Conservation (phyloP, 2,888 invertebrate genomes). For the Mythimna pallens region DNA sequence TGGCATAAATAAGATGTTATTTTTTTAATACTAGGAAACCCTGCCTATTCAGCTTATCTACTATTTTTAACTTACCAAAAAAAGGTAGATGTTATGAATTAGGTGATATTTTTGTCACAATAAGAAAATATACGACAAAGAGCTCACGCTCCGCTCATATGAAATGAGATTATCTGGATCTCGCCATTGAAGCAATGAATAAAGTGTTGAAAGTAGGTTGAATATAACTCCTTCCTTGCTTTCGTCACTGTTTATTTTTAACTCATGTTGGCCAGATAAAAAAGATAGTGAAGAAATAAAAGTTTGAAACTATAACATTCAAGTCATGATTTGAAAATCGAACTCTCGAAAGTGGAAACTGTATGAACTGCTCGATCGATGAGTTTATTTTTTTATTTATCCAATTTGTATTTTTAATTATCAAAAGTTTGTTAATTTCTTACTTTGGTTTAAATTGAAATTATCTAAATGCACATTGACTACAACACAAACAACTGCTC, state of each 20-base stretch:
- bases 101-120: too few relatives aligned
- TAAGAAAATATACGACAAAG: slow-evolving; percentile 16
- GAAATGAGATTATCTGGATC: slow-evolving; percentile 46
- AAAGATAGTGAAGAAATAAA: slow-evolving; percentile 18
- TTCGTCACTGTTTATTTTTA: slow-evolving; percentile 41
- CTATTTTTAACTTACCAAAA: too few relatives aligned
- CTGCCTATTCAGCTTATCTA: too few relatives aligned
- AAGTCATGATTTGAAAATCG: slow-evolving; percentile 31
- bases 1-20: too few relatives aligned
- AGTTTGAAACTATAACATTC: background rate
- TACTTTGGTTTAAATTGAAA: too few relatives aligned
- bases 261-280: slow-evolving; percentile 14
- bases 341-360: slow-evolving; percentile 1
- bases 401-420: too few relatives aligned
- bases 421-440: too few relatives aligned
- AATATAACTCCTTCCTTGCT: slow-evolving; percentile 35
- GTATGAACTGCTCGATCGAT: background rate
- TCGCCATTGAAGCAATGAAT: slow-evolving; percentile 56
- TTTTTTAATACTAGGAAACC: too few relatives aligned
- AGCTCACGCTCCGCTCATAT: slow-evolving; percentile 25
- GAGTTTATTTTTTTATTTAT: background rate
- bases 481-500: background rate
- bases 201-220: slow-evolving; percentile 60
- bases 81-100: too few relatives aligned
- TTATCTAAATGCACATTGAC: too few relatives aligned